These are phyloP conservation scores for Drosophila kohkoa DNA, from an alignment of 1,140 invertebrate species.

Conservation along the genomic window DNA sequence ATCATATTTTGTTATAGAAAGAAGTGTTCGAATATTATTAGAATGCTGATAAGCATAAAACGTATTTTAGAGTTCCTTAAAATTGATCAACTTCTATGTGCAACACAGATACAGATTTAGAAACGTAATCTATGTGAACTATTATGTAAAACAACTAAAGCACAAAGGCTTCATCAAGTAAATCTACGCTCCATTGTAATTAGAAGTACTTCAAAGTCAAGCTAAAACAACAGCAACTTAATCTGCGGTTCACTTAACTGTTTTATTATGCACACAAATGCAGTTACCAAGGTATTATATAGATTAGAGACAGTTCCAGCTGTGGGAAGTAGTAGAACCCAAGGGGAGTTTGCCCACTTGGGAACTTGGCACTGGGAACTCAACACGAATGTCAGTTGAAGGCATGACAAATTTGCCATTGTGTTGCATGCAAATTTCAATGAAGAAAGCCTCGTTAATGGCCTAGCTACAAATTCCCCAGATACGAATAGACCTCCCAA, in stretches of 20 bases:
- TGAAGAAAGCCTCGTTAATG: constrained; percentile 44
- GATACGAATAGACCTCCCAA: constrained; percentile 26
- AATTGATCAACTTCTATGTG: no score
- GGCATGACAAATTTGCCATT: constrained; percentile 52
- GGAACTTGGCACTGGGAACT: constrained; percentile 62
- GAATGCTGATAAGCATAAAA: no score
- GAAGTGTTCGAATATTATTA: no score
- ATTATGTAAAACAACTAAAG: no score
- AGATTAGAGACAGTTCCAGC: constrained; percentile 22
- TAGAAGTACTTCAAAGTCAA: constrained; percentile 24
- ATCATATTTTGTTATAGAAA: no score
- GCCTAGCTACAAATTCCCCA: constrained; percentile 37
- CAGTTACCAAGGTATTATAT: constrained; percentile 26
- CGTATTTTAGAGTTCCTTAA: no score
- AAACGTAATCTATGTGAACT: no score
- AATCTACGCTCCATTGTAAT: not conserved
- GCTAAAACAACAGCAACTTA: not conserved
- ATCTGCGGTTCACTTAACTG: constrained; percentile 25
- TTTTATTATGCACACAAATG: constrained; percentile 7
- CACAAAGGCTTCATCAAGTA: no score
- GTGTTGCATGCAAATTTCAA: constrained; percentile 64
- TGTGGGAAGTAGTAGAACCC: not conserved
- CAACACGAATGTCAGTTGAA: constrained; percentile 29
- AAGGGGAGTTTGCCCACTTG: constrained; percentile 22
- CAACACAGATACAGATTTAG: no score